These are phyloP conservation scores for Microplitis deprimator DNA, from an alignment of 2,888 invertebrate genomes.

Conservation along the genomic window DNA sequence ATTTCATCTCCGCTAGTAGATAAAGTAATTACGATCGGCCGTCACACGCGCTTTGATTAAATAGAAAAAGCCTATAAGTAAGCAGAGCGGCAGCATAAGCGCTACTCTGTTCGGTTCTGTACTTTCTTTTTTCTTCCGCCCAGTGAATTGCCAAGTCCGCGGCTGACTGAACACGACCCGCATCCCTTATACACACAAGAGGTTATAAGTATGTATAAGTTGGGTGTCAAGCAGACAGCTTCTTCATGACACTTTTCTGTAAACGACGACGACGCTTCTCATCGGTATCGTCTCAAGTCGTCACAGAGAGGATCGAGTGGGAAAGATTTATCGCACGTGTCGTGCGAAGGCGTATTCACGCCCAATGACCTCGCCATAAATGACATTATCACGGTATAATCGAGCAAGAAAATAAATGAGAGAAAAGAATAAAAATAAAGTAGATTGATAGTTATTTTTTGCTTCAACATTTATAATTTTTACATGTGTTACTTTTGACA, in stretches of 20 bases:
- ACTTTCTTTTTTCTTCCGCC: conserved; percentile 10
- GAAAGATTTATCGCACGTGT: conserved; percentile 34
- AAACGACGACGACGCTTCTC: not conserved
- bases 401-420: conserved; percentile 7
- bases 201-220: conserved; percentile 1
- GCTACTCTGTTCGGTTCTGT: not conserved
- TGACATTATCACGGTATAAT: conserved; percentile 28
- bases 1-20: conserved; percentile 24
- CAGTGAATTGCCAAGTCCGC: conserved; percentile 1
- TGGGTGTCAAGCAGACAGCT: not conserved
- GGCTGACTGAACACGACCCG: conserved; percentile 27
- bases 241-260: conserved; percentile 3
- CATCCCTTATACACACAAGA: conserved; percentile 20
- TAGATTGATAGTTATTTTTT: conserved; percentile 8
- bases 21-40: conserved; percentile 7
- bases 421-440: not conserved
- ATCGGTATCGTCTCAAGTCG: conserved; percentile 15
- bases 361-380: conserved; percentile 25
- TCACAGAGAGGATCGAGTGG: conserved; percentile 25
- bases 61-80: conserved; percentile 4
- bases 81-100: not conserved
- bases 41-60: conserved; percentile 36
- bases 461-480: not conserved
- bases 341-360: conserved; percentile 27
- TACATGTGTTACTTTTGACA: not conserved